These are phyloP conservation scores for Euplexia lucipara DNA, from an alignment of 2,888 invertebrate genomes.

Conservation along the genomic window DNA sequence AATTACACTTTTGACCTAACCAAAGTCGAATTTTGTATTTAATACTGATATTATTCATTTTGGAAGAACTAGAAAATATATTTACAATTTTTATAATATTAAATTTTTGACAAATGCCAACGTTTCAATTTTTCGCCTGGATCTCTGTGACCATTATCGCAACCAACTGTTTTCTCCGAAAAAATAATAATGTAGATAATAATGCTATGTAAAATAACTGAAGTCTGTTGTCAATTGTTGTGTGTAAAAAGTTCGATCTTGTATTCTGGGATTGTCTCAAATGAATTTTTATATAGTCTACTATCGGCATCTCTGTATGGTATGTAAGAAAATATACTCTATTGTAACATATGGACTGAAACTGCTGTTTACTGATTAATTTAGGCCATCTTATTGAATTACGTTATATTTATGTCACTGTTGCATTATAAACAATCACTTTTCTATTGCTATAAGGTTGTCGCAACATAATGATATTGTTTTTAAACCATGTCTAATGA, in stretches of 20 bases:
- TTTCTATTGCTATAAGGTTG: slow-evolving; percentile 38
- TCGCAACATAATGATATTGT: slow-evolving; percentile 34
- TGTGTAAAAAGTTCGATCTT: slow-evolving; percentile 91
- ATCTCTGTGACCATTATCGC: slow-evolving; percentile 89
- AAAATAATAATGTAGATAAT: slow-evolving; percentile 61
- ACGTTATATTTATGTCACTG: slow-evolving; percentile 51
- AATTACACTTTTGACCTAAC: slow-evolving; percentile 89
- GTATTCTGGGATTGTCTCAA: slow-evolving; percentile 91
- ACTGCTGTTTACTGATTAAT: slow-evolving; percentile 65
- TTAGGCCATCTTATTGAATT: slow-evolving; percentile 42
- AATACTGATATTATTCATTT: slow-evolving; percentile 89
- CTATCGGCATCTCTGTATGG: slow-evolving; percentile 85
- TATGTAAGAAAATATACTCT: slow-evolving; percentile 89
- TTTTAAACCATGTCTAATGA: slow-evolving; percentile 22
- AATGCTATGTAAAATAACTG: slow-evolving; percentile 73
- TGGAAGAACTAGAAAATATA: slow-evolving; percentile 91
- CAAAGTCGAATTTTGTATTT: slow-evolving; percentile 90
- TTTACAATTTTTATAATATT: slow-evolving; percentile 83
- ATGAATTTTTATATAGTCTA: slow-evolving; percentile 88
- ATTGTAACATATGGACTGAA: slow-evolving; percentile 85
- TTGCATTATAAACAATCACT: slow-evolving; percentile 21
- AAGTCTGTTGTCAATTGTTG: slow-evolving; percentile 79
- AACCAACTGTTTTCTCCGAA: slow-evolving; percentile 84
- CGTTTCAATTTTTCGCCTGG: slow-evolving; percentile 86
- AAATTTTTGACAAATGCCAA: slow-evolving; percentile 81